phyloP scores from a whole-genome alignment of 2,888 invertebrate genomes.

The Lepidochitona cinerea region DNA sequence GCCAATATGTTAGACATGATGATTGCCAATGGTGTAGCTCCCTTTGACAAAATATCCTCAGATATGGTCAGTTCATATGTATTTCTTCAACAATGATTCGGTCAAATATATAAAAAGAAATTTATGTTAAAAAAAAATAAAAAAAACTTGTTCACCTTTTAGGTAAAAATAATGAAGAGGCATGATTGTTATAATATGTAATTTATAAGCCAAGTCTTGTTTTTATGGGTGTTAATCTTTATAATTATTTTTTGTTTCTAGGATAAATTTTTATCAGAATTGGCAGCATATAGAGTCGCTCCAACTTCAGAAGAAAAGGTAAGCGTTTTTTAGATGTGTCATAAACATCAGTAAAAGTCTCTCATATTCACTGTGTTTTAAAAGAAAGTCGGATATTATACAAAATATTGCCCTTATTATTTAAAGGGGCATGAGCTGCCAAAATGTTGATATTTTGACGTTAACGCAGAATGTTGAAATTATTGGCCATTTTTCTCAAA shows the following conservation, averaged over 20 bases:
- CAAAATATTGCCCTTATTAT: no score
- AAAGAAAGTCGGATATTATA: no score
- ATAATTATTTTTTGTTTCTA: background rate
- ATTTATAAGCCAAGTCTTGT: background rate
- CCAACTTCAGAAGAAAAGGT: conserved; percentile 7
- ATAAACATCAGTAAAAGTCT: no score
- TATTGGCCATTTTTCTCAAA: no score
- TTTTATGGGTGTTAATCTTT: background rate
- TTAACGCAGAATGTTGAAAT: no score
- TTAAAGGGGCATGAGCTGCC: no score
- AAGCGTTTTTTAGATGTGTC: background rate
- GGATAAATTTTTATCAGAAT: conserved; percentile 1
- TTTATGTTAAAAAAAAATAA: background rate
- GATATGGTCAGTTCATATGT: background rate
- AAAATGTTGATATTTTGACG: no score
- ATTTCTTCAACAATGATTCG: background rate
- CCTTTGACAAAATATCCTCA: conserved; percentile 6
- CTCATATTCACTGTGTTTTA: no score
- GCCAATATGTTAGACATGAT: conserved; percentile 8
- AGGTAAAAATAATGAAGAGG: background rate
- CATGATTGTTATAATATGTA: background rate
- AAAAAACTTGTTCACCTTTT: background rate
- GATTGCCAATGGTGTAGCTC: conserved; percentile 7
- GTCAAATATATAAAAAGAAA: background rate
- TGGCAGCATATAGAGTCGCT: conserved; percentile 4